Evolutionary conservation across 1,140 invertebrate species (phyloP).

Genomic region (Aricia agestis): DNA sequence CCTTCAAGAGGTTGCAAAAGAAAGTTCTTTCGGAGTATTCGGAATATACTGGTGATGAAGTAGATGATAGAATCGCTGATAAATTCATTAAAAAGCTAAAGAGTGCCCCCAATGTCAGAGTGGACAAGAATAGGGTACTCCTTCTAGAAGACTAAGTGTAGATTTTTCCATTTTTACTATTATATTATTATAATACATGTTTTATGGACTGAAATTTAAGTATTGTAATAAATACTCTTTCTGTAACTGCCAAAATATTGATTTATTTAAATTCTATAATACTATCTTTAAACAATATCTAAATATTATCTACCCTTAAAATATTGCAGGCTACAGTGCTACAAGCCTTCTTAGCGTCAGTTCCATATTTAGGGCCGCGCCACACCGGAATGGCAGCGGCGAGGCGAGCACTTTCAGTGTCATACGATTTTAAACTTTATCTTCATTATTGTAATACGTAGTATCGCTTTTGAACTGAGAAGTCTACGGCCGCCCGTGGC

Average conservation of each 20-base stretch:
- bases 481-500: too few species aligned
- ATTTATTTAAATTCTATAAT: background rate
- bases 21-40: slow-evolving; percentile 62
- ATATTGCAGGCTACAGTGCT: too few species aligned
- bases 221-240: background rate
- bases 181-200: slow-evolving; percentile 2
- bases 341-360: too few species aligned
- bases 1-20: slow-evolving; percentile 66
- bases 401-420: too few species aligned
- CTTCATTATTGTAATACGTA: too few species aligned
- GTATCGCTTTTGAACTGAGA: too few species aligned
- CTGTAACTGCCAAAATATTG: slow-evolving; percentile 2
- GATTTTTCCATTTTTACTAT: slow-evolving; percentile 12
- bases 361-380: too few species aligned
- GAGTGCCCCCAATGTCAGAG: slow-evolving; percentile 65
- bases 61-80: slow-evolving; percentile 69
- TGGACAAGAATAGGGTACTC: slow-evolving; percentile 66
- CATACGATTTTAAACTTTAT: too few species aligned
- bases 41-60: slow-evolving; percentile 59
- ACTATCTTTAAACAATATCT: too few species aligned
- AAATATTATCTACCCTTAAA: too few species aligned
- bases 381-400: too few species aligned
- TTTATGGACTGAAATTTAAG: slow-evolving; percentile 19
- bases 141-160: slow-evolving; percentile 37
- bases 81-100: slow-evolving; percentile 72